Percentiles rank a stretch among this genome's conserved stretches.
Conservation (phyloP, 2,797 vertebrate genomes). For the Pagetopsis macropterus region DNA sequence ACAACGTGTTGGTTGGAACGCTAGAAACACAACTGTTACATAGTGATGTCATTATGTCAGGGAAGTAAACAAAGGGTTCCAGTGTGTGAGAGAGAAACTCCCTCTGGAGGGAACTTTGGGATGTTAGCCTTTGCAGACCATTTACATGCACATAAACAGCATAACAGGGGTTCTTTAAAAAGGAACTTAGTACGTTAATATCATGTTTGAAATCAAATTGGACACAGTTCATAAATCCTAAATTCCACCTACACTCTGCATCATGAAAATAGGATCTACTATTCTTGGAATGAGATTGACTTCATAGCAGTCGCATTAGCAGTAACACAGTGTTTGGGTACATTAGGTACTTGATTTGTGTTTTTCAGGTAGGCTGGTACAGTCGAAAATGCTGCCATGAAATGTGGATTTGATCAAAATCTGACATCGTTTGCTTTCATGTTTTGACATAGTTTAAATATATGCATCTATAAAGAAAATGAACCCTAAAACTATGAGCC, state of each 20-base stretch:
- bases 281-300: slow-evolving; percentile 11
- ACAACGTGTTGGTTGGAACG: too few species aligned
- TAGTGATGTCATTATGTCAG: too few species aligned
- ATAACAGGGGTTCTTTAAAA: slow-evolving; percentile 11
- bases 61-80: too few species aligned
- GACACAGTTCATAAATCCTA: slow-evolving; percentile 31
- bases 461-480: slow-evolving; percentile 29
- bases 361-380: background rate
- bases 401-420: slow-evolving; percentile 11
- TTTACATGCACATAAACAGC: background rate
- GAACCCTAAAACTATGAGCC: slow-evolving; percentile 12
- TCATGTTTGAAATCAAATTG: slow-evolving; percentile 35
- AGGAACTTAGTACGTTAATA: slow-evolving; percentile 26
- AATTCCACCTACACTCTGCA: background rate
- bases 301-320: background rate
- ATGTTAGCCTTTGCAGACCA: too few species aligned
- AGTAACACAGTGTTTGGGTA: background rate
- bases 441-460: slow-evolving; percentile 8
- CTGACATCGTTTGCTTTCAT: background rate
- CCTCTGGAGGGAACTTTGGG: too few species aligned
- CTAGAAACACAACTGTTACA: too few species aligned
- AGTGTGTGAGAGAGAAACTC: too few species aligned
- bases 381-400: slow-evolving; percentile 4
- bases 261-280: slow-evolving; percentile 26
- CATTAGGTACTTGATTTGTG: background rate